Percentiles rank a stretch among this genome's conserved stretches.
These are phyloP conservation scores for Mus musculus DNA, from an alignment of 2,113 vertebrate genomes.

Conservation along the genomic window DNA sequence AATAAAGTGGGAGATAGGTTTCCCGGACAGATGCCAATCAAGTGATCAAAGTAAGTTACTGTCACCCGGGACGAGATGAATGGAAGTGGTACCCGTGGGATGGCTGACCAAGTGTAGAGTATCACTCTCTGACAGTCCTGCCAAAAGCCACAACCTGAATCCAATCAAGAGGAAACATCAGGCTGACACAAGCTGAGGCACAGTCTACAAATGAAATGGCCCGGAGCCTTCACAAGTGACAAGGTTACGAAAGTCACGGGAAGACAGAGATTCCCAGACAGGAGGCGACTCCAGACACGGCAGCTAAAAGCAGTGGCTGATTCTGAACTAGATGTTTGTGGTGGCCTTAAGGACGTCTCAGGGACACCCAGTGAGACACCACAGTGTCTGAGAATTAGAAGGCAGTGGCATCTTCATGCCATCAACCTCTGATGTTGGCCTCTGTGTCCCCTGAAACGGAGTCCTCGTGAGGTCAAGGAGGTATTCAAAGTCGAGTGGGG, in stretches of 20 bases:
- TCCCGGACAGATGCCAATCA: constrained; percentile 30
- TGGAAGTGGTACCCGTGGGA: rapidly evolving
- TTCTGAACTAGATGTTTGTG: background rate
- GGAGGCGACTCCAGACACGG: background rate
- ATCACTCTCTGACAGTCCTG: background rate
- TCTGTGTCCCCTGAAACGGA: background rate
- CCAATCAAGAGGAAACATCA: constrained; percentile 25
- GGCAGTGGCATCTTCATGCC: rapidly evolving
- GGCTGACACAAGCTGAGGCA: background rate
- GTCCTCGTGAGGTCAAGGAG: background rate
- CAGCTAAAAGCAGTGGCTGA: background rate
- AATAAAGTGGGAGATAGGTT: background rate
- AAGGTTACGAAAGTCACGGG: background rate
- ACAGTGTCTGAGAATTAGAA: background rate
- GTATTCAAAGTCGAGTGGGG: background rate
- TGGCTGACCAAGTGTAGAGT: background rate
- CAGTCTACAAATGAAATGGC: background rate
- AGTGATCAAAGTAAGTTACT: constrained; percentile 11
- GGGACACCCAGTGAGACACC: background rate
- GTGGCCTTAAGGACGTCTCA: background rate
- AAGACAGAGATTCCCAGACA: background rate
- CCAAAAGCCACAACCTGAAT: background rate
- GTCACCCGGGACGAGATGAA: background rate
- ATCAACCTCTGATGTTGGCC: background rate
- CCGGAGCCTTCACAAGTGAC: constrained; percentile 19